Evolutionary conservation across 2,888 invertebrate genomes (phyloP).

Genomic region (Andrena fulva): DNA sequence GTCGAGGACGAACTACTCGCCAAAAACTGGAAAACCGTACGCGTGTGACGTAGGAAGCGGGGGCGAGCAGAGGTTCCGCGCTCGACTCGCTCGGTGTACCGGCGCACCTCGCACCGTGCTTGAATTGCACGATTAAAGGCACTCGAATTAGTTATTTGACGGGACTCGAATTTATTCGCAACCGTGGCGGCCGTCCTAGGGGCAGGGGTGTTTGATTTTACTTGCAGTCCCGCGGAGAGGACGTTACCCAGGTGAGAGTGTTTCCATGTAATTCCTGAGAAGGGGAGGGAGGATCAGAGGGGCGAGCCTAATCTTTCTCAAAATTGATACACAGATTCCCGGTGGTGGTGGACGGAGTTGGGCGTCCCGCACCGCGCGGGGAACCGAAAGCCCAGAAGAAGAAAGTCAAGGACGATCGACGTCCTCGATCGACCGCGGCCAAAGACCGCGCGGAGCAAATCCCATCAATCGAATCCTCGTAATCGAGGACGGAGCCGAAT

Average conservation of each 20-base stretch:
- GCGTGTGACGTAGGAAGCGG: conserved; percentile 16
- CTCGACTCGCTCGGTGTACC: conserved; percentile 29
- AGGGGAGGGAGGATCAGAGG: background rate
- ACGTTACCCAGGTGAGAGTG: background rate
- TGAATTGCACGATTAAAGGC: conserved; percentile 45
- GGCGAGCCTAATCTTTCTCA: too few species aligned
- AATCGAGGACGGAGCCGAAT: too few species aligned
- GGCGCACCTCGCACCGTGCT: conserved; percentile 13
- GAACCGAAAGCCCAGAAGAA: background rate
- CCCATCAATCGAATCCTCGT: too few species aligned
- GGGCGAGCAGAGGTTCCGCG: conserved; percentile 6
- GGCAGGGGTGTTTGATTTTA: background rate
- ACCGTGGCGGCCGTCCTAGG: background rate
- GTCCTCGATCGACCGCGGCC: background rate
- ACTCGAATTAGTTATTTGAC: conserved; percentile 34
- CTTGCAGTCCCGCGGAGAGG: background rate
- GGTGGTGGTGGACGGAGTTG: background rate
- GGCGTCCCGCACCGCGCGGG: too few species aligned
- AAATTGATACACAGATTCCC: too few species aligned
- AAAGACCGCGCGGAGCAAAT: background rate
- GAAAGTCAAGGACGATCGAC: conserved; percentile 1
- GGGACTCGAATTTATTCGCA: conserved; percentile 23
- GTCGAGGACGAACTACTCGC: conserved; percentile 31
- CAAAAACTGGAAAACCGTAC: conserved; percentile 60
- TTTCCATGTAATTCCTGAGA: background rate